A percentile compares a stretch with the other conserved stretches of the same genome.
Evolutionary conservation across 2,888 invertebrate genomes (phyloP).

Genomic region (Balanococcus diminutus): DNA sequence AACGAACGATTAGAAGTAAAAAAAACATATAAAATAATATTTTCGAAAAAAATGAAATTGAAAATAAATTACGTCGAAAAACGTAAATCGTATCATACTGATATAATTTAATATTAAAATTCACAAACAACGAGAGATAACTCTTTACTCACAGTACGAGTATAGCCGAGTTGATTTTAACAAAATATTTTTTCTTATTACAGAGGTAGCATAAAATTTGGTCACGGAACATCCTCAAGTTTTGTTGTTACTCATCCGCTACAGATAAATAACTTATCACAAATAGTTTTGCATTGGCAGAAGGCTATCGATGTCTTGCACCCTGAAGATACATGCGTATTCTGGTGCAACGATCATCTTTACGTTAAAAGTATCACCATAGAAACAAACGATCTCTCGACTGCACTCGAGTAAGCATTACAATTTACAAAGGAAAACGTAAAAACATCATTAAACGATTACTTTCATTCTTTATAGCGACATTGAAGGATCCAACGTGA

Average conservation of each 20-base stretch:
- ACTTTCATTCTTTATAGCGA: background rate
- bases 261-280: constrained; percentile 66
- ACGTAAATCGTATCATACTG: background rate
- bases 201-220: constrained; percentile 68
- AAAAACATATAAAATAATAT: no score
- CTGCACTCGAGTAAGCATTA: background rate
- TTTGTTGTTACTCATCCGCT: constrained; percentile 77
- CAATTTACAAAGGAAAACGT: background rate
- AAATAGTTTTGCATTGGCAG: constrained; percentile 61
- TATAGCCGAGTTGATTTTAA: background rate
- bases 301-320: constrained; percentile 81
- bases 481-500: background rate
- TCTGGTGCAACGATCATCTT: constrained; percentile 82
- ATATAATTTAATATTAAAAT: background rate
- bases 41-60: no score
- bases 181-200: constrained; percentile 53
- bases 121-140: background rate
- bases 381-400: constrained; percentile 59
- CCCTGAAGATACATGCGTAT: constrained; percentile 77
- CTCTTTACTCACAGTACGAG: background rate
- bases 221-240: constrained; percentile 76
- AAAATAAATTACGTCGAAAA: no score
- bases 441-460: background rate
- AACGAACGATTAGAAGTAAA: no score
- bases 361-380: constrained; percentile 77